Evolutionary conservation across 64 coral and sea anemone species (phyloP).

Genomic region (Astreopora myriophthalma): DNA sequence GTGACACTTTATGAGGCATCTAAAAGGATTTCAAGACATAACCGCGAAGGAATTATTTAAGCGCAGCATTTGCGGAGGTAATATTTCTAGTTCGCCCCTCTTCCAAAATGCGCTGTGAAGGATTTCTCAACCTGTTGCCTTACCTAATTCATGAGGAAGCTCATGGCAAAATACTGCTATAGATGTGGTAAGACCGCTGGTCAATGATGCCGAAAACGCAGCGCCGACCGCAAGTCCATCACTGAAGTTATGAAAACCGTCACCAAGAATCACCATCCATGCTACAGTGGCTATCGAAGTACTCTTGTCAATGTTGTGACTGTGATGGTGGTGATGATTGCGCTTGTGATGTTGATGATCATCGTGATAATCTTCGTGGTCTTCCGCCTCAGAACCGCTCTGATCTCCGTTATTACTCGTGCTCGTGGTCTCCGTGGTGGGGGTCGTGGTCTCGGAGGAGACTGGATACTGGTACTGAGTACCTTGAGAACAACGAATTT

Average conservation of each 20-base stretch:
- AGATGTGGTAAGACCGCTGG: conserved; percentile 91
- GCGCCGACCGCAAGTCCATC: conserved; percentile 93
- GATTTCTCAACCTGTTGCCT: not conserved
- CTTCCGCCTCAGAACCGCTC: not conserved
- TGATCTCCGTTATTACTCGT: not conserved
- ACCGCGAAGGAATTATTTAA: too few relatives aligned
- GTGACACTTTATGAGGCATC: too few relatives aligned
- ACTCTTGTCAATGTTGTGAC: conserved; percentile 61
- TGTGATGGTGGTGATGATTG: conserved; percentile 72
- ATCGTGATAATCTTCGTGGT: not conserved
- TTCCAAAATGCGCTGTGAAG: too few relatives aligned
- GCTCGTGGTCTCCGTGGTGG: not conserved
- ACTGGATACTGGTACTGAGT: not conserved
- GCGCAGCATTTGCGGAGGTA: too few relatives aligned
- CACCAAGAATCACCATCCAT: conserved; percentile 99
- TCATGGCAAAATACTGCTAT: conserved; percentile 97
- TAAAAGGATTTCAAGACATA: too few relatives aligned
- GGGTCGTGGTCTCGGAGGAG: not conserved
- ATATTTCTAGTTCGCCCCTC: too few relatives aligned
- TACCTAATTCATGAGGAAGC: conserved; percentile 68
- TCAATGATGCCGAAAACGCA: conserved; percentile 85
- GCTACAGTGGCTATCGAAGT: conserved; percentile 88
- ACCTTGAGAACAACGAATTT: not conserved
- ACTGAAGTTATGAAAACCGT: conserved; percentile 98
- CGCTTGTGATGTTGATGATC: conserved; percentile 36